phyloP scores from a whole-genome alignment of 2,888 invertebrate species.

The Drosophila tripunctata region DNA sequence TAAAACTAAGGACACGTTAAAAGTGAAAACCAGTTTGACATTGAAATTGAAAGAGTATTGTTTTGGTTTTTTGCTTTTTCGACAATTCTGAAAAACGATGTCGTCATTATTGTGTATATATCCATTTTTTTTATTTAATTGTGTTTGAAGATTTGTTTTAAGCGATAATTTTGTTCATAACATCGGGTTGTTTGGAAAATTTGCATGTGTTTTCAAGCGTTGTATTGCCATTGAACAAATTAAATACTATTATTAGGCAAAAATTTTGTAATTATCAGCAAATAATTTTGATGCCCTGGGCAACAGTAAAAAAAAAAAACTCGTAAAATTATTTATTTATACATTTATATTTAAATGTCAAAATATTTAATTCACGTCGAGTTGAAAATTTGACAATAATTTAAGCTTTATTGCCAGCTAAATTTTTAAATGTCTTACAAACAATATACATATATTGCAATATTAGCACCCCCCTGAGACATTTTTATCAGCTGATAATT shows the following conservation, averaged over 20 bases:
- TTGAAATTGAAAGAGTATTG: conserved; percentile 53
- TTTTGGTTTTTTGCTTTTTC: conserved; percentile 9
- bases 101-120: conserved; percentile 13
- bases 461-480: too few species aligned
- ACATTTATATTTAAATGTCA: too few species aligned
- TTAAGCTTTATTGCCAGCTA: too few species aligned
- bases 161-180: conserved; percentile 4
- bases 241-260: neutral
- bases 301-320: too few species aligned
- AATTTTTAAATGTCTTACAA: too few species aligned
- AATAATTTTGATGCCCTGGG: too few species aligned
- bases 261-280: neutral
- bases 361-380: too few species aligned
- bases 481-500: too few species aligned
- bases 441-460: too few species aligned
- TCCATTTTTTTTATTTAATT: too few species aligned
- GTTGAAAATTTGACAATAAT: too few species aligned
- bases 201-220: conserved; percentile 5
- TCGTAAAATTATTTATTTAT: too few species aligned
- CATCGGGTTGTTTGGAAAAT: neutral
- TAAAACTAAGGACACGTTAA: conserved; percentile 70
- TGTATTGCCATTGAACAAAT: neutral
- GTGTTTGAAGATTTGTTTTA: conserved; percentile 1
- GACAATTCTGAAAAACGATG: conserved; percentile 55
- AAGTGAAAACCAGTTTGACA: conserved; percentile 74